Conservation (phyloP, 1,140 invertebrate species). For the Mesaphorura yosii region DNA sequence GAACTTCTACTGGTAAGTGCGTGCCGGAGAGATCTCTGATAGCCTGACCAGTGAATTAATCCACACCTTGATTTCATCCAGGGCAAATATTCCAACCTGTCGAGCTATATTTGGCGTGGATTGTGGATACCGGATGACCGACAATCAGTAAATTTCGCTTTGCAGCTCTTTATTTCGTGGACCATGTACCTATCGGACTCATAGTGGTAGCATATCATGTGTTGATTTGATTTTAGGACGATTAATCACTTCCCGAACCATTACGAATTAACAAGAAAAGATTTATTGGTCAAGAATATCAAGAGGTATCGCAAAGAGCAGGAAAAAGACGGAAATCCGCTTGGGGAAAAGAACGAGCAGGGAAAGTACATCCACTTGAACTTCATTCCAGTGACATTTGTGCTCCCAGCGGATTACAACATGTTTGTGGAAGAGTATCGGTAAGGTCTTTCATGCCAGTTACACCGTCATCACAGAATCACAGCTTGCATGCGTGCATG, state of each 20-base stretch:
- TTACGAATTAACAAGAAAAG: constrained; percentile 87
- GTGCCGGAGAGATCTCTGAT: too few relatives aligned
- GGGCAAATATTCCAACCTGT: constrained; percentile 77
- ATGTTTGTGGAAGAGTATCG: constrained; percentile 91
- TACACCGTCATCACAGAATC: too few relatives aligned
- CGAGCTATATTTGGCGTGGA: constrained; percentile 84
- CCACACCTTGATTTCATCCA: too few relatives aligned
- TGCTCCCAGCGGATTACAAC: constrained; percentile 86
- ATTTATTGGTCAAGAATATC: constrained; percentile 89
- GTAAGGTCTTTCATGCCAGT: background rate
- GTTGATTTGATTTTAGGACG: constrained; percentile 40
- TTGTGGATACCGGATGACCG: constrained; percentile 77
- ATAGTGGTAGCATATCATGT: background rate
- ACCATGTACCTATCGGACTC: constrained; percentile 14
- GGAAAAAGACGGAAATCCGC: constrained; percentile 72
- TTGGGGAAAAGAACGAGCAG: constrained; percentile 55
- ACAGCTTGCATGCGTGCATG: background rate
- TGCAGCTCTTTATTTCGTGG: constrained; percentile 1
- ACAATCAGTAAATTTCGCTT: constrained; percentile 63
- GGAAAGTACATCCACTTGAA: constrained; percentile 69
- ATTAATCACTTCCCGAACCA: constrained; percentile 91
- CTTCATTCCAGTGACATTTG: constrained; percentile 86
- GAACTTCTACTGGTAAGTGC: constrained; percentile 82
- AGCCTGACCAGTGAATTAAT: too few relatives aligned
- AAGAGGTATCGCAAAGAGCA: constrained; percentile 84